Evolutionary conservation across 64 coral and sea anemone species (phyloP).

Genomic region (Stylophora pistillata): DNA sequence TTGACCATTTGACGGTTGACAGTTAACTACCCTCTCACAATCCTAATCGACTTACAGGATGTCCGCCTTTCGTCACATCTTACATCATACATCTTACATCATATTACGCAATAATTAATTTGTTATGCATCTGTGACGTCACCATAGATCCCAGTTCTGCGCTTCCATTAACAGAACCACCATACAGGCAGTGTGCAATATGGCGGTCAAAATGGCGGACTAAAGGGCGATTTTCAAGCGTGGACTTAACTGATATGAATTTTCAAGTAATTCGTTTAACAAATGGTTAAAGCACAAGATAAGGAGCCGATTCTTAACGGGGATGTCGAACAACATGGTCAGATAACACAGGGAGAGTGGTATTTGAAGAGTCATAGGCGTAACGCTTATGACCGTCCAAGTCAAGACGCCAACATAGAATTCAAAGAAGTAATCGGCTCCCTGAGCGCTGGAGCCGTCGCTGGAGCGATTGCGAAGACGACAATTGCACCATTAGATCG

Average conservation of each 20-base stretch:
- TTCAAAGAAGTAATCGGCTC: conserved; percentile 88
- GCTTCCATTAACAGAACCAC: too few species aligned
- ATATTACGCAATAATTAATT: too few species aligned
- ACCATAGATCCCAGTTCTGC: too few species aligned
- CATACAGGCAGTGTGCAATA: too few species aligned
- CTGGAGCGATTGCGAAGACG: conserved; percentile 99
- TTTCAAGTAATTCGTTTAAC: not conserved
- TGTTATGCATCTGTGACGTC: too few species aligned
- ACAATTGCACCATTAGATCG: conserved; percentile 95
- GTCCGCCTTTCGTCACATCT: too few species aligned
- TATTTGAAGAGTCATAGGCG: conserved; percentile 75
- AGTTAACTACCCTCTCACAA: too few species aligned
- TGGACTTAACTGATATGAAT: not conserved
- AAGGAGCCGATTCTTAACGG: conserved; percentile 69
- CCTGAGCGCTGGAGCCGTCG: conserved; percentile 87
- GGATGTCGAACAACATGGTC: conserved; percentile 89
- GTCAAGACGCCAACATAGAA: conserved; percentile 54
- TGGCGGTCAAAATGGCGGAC: too few species aligned
- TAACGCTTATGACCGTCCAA: not conserved
- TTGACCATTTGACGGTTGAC: too few species aligned
- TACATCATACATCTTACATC: too few species aligned
- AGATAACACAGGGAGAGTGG: conserved; percentile 92
- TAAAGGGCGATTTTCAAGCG: not conserved
- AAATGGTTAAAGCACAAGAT: conserved; percentile 75
- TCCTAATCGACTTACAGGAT: too few species aligned